These are phyloP conservation scores for Drosophila aff. DNA, from an alignment of 1,140 invertebrate species.

Conservation along the genomic window DNA sequence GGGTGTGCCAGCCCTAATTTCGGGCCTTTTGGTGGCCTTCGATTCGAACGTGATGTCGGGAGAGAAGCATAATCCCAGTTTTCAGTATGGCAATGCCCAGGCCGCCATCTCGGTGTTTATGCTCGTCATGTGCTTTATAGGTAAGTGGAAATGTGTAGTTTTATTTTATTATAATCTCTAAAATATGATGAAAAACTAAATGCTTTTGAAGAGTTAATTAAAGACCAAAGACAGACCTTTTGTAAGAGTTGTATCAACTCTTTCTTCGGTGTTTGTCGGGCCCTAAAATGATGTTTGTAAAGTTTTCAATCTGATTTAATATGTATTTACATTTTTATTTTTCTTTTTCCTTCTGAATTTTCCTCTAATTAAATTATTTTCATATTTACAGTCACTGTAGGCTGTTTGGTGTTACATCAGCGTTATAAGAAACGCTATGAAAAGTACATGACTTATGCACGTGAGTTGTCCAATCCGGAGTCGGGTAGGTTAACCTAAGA, in stretches of 20 bases:
- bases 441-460: slow-evolving; percentile 85
- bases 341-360: slow-evolving; percentile 17
- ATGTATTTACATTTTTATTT: neutral
- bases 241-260: neutral
- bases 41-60: slow-evolving; percentile 85
- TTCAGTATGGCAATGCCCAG: slow-evolving; percentile 91
- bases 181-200: slow-evolving; percentile 37
- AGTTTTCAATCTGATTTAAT: slow-evolving; percentile 81
- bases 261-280: slow-evolving; percentile 55
- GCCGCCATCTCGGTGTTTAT: slow-evolving; percentile 89
- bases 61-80: slow-evolving; percentile 90
- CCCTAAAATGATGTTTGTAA: slow-evolving; percentile 75
- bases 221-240: neutral
- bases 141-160: slow-evolving; percentile 75
- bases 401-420: slow-evolving; percentile 91
- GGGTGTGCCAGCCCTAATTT: slow-evolving; percentile 88
- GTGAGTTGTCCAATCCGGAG: slow-evolving; percentile 81
- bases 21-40: slow-evolving; percentile 86
- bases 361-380: slow-evolving; percentile 13
- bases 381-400: slow-evolving; percentile 88
- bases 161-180: neutral
- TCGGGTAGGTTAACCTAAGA: slow-evolving; percentile 59
- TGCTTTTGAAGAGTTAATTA: slow-evolving; percentile 63
- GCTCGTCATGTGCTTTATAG: slow-evolving; percentile 89
- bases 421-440: slow-evolving; percentile 87